Evolutionary conservation across 2,888 invertebrate species (phyloP), one percentile per base, ranked within the genome.

Genomic region (Phania funesta): DNA sequence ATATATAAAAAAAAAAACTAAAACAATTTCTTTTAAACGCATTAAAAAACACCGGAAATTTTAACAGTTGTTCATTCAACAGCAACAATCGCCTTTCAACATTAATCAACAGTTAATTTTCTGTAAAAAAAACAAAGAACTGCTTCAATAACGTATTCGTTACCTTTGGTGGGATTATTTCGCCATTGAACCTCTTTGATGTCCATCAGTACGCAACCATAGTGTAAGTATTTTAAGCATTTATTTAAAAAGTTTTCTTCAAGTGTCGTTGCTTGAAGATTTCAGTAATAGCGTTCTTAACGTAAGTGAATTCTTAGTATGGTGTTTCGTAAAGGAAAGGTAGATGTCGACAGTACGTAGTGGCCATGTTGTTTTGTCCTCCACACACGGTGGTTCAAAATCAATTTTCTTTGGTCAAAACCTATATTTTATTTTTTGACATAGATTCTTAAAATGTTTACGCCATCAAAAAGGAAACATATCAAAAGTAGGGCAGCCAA

Each of bases 151-250:
- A 32, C 22, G 3, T 54, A 26, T 44, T 60, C 24, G n/a, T 38
- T 46, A n/a, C 18, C 44, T 73, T 75, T 78, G 52, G 64, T 48
- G 65, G 48, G 56, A 46, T 65, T 65, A 52, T 58, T 52, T 29
- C 26, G 64, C 50, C 58, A 74, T 52, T 52, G 44, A 48, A 52
- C 32, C 58, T 50, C 18, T 58, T 75, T 64, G n/a, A 60, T 48
- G 78, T 22, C 32, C 32, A 75, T 78, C 65, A 78, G 78, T 82
- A 82, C 78, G 58, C 58, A 82, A 70, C 46, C 74, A 70, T 38
- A 78, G 82, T 78, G 82, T 82, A 75, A 82, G 82, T 82, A 82
- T 65, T 54, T 54, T 20, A 4, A 29, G 35, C 24, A 54, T 11
- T 38, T 41, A 13, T n/a, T 7, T 8, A 32, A 29, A n/a, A n/a